A percentile compares a stretch with the other conserved stretches of the same genome.
These are phyloP conservation scores for Catostylus mosaicus DNA, from an alignment of 30 jellyfish, hydroid and myxozoan species.

Conservation along the genomic window DNA sequence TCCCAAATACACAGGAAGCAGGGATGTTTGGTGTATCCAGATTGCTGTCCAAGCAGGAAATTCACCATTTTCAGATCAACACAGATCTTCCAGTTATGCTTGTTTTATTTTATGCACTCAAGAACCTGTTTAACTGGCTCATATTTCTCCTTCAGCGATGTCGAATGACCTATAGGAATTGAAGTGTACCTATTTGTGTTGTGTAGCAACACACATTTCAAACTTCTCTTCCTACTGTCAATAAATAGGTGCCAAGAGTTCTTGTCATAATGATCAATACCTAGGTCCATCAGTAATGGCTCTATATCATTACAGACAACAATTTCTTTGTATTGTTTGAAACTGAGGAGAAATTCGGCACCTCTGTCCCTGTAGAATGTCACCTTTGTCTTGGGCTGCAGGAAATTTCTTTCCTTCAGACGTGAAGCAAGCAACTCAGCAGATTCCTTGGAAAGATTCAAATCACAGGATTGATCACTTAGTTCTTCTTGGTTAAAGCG, in stretches of 20 bases:
- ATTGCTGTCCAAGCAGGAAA: conserved; percentile 33
- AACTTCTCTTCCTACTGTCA: conserved; percentile 28
- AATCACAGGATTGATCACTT: conserved; percentile 28
- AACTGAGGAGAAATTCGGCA: conserved; percentile 16
- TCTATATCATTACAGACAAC: conserved; percentile 18
- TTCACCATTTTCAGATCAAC: conserved; percentile 41
- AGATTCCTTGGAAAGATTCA: conserved; percentile 39
- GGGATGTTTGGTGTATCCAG: conserved; percentile 29
- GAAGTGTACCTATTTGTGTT: conserved; percentile 32
- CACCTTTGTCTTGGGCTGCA: conserved; percentile 23
- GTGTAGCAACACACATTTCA: conserved; percentile 52
- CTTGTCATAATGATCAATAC: conserved; percentile 13
- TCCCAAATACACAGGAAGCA: conserved; percentile 24
- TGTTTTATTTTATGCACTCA: conserved; percentile 22
- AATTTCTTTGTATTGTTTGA: conserved; percentile 24
- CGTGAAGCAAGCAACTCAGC: conserved; percentile 41
- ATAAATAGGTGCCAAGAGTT: conserved; percentile 52
- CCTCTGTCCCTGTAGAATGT: conserved; percentile 32
- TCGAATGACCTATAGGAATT: conserved; percentile 46
- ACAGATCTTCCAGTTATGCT: conserved; percentile 42
- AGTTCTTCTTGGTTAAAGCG: conserved; percentile 39
- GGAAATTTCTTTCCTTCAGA: conserved; percentile 29
- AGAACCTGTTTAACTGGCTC: conserved; percentile 29
- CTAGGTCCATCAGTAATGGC: conserved; percentile 5
- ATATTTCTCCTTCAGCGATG: conserved; percentile 48